Base-by-base conservation (phyloP, 2,888 invertebrate genomes). In the Drosophila nigritarsus region DNA sequence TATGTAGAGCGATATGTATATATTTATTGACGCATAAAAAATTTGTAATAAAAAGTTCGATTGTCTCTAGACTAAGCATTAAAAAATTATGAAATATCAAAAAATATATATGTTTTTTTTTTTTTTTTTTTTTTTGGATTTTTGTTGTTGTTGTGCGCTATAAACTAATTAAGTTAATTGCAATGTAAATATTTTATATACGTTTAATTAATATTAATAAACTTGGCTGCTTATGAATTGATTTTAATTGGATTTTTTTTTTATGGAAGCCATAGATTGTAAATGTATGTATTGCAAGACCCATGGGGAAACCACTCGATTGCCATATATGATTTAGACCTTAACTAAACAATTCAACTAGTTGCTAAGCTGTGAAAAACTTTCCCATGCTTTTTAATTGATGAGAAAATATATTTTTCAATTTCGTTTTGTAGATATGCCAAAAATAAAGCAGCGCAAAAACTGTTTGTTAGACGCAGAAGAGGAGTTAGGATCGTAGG, bases 1-100 rank as follows among this genome's bases (percentile, higher is more conserved):
- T 70, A 72, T 78, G 66, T 70, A 78, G 45, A 45, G 78, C 61
- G 70, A 66, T 63, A 68, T 73, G 65, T 73, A 76, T 72, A 63
- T 88, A 65, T 88, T 87, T 89, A 90, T 90, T 90, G 75, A 87
- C 77, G 84, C 88, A 78, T 81, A 88, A 75, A 83, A 89, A 81
- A 74, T 73, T 13, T 50, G 40, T 83, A 83, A 78, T 87, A 70
- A 82, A 45, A 83, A 89, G 71, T 71, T 69, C 18, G 49, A 59
- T 68, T 69, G 54, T 69, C 55, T 63, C 48, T 69, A 69, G 54
- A 72, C 73, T 83, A 80, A 50, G 63, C 48, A 58, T 66, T 59
- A 54, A 67, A 76, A 82, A 80, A 72, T 70, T 63, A 20, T 85
- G 73, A 61, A 75, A 80, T 85, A 88, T 85, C 89, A 80, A 83